phyloP scores from a whole-genome alignment of 2,797 vertebrate genomes.

The Melanotaenia parkinsoni region DNA sequence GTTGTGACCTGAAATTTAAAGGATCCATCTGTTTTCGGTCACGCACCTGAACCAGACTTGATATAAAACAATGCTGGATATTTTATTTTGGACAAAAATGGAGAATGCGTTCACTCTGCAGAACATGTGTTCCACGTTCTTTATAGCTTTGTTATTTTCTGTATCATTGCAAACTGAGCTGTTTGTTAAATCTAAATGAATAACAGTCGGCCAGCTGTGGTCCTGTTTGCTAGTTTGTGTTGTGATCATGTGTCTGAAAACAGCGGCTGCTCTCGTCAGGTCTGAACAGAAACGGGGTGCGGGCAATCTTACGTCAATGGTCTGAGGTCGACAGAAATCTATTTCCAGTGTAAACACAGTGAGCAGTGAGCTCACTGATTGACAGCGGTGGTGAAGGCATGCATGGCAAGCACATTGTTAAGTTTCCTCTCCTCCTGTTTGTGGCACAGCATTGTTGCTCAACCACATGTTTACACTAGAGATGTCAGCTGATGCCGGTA shows the following conservation, averaged over 20 bases:
- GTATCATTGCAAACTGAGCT: neutral
- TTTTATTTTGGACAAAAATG: neutral
- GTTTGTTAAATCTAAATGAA: neutral
- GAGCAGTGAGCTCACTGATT: slow-evolving; percentile 42
- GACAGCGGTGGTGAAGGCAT: slow-evolving; percentile 24
- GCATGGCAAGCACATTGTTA: slow-evolving; percentile 46
- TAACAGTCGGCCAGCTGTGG: too few relatives aligned
- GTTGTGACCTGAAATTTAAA: too few relatives aligned
- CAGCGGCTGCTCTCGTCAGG: neutral
- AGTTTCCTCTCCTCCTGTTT: slow-evolving; percentile 26
- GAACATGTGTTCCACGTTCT: neutral
- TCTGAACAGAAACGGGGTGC: slow-evolving; percentile 28
- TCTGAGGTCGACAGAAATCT: slow-evolving; percentile 29
- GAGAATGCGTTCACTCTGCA: neutral
- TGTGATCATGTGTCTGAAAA: neutral
- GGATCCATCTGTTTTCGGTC: too few relatives aligned
- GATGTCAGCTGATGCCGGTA: slow-evolving; percentile 12
- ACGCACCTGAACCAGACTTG: neutral
- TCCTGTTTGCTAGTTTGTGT: neutral
- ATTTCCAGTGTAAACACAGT: slow-evolving; percentile 43
- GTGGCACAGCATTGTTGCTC: slow-evolving; percentile 41
- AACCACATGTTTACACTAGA: slow-evolving; percentile 35
- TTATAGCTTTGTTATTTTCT: neutral
- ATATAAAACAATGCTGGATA: neutral
- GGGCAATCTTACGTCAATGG: slow-evolving; percentile 16